Evolutionary conservation across 2,113 vertebrate species (phyloP).

Genomic region (Ochotona princeps): DNA sequence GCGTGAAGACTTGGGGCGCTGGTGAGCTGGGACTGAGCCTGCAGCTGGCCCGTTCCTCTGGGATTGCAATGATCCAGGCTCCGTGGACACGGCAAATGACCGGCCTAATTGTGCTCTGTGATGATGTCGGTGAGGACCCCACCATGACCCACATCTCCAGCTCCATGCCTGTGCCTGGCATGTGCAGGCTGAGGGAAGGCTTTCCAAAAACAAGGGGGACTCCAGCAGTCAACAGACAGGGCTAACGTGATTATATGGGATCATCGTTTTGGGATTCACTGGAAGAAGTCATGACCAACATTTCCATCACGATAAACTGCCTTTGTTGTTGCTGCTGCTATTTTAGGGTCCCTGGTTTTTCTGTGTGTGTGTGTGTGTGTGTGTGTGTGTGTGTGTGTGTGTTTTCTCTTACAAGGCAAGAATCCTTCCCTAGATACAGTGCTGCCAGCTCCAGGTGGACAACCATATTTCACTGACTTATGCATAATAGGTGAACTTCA

Average conservation of each 20-base stretch:
- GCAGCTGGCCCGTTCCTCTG: neutral
- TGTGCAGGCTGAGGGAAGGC: slow-evolving; percentile 28
- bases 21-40: accelerated
- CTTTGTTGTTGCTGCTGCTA: slow-evolving; percentile 41
- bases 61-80: neutral
- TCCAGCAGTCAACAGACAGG: neutral
- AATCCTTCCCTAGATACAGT: no score
- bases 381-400: no score
- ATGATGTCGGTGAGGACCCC: neutral
- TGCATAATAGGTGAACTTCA: no score
- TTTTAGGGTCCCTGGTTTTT: neutral
- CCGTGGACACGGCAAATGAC: slow-evolving; percentile 6
- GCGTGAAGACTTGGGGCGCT: accelerated
- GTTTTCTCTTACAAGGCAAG: no score
- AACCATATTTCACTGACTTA: neutral
- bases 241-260: slow-evolving; percentile 28
- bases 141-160: slow-evolving; percentile 39
- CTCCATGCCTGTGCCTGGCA: slow-evolving; percentile 59
- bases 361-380: no score
- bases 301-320: slow-evolving; percentile 68
- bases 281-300: slow-evolving; percentile 44
- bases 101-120: neutral
- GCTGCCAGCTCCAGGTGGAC: neutral
- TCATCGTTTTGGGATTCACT: slow-evolving; percentile 56
- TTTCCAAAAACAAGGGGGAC: slow-evolving; percentile 16